Evolutionary conservation across 2,797 vertebrate genomes (phyloP), one percentile per base, ranked within the genome.

Genomic region (Pagetopsis macropterus): DNA sequence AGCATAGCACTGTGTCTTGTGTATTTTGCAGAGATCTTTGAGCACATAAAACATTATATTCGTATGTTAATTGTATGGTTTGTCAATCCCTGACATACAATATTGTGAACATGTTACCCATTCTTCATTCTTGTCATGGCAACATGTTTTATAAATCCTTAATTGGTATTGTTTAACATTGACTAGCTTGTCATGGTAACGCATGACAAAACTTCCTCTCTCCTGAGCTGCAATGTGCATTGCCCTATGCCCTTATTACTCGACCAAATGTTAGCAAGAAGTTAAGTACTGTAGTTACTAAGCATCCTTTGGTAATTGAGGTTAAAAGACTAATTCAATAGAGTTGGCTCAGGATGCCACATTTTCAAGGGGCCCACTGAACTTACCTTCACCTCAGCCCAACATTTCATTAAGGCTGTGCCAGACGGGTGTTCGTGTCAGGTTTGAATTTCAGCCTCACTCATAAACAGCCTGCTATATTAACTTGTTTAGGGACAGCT

Each of bases 401-500:
- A 89, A 93, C 87, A 91, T 95, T 96, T 96, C 94, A 93, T 95
- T 95, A 94, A 94, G 93, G 88, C 88, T 84, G 85, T 93, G 92
- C 93, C 94, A 94, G 89, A 87, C 88, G 87, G 94, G 93, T 93
- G 91, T 95, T 89, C 70, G 89, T 92, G 92, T 93, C 87, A 64
- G 90, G 93, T 84, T 94, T 93, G 81, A 84, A 87, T 95, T 96
- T 94, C 94, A 93, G 81, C 80, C 87, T 83, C 90, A 85, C 91
- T 94, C 92, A 94, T 95, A 96, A 95, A 94, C 95, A 94, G 92
- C 91, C 84, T 90, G 94, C 94, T 96, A 94, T 95, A 94, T 95
- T 95, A 95, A 93, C 95, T 94, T 91, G 93, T 93, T 95, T 94
- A 91, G 84, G 85, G 94, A 95, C 94, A 96, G 96, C 96, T 96